A percentile compares a stretch with the other conserved stretches of the same genome.
These are phyloP conservation scores for Allophyes oxyacanthae DNA, from an alignment of 2,888 invertebrate species.

Conservation along the genomic window DNA sequence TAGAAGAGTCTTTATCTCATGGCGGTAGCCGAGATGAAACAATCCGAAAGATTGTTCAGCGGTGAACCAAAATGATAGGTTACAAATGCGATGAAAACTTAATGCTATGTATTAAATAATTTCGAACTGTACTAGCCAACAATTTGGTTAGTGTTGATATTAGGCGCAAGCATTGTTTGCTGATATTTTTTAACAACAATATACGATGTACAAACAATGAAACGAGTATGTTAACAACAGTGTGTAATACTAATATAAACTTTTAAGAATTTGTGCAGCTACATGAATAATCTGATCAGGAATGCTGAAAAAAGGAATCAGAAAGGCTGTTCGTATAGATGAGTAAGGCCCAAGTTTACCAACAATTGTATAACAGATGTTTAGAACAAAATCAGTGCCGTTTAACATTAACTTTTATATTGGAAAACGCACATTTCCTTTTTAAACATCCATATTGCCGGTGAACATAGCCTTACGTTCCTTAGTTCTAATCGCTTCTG, in stretches of 20 bases:
- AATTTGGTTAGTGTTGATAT: slow-evolving; percentile 58
- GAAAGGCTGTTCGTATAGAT: no score
- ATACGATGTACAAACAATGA: slow-evolving; percentile 1
- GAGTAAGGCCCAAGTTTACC: no score
- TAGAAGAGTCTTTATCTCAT: slow-evolving; percentile 58
- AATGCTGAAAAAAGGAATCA: no score
- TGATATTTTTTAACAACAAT: slow-evolving; percentile 22
- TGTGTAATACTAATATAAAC: not conserved
- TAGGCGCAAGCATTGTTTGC: slow-evolving; percentile 28
- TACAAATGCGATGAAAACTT: slow-evolving; percentile 58
- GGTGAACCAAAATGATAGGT: slow-evolving; percentile 65
- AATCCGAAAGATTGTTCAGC: slow-evolving; percentile 55
- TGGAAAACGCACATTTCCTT: no score
- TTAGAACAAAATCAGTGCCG: no score
- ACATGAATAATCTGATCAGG: no score
- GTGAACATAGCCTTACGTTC: no score
- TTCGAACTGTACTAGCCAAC: slow-evolving; percentile 49
- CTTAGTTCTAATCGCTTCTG: no score
- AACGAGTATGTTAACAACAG: slow-evolving; percentile 17
- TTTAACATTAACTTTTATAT: no score
- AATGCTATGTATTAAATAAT: slow-evolving; percentile 62
- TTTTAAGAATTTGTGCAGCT: no score
- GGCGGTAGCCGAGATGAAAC: slow-evolving; percentile 60
- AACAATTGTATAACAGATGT: no score
- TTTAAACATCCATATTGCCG: no score